Percentiles rank a stretch among this genome's conserved stretches.
phyloP scores from a whole-genome alignment of 2,888 invertebrate genomes.

The Morpho achilles region DNA sequence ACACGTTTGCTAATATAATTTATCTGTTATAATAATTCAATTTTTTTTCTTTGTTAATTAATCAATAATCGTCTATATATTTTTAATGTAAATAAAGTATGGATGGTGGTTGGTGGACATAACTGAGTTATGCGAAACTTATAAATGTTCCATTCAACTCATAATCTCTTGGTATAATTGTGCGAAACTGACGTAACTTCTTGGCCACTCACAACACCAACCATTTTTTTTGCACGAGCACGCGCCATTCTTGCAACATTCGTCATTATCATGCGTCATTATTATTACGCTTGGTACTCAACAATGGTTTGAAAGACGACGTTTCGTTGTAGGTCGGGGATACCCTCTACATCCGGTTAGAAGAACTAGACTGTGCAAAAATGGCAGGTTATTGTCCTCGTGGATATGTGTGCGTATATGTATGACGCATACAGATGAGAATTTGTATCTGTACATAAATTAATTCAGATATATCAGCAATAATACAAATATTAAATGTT shows the following conservation, averaged over 20 bases:
- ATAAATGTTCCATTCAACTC: slow-evolving; percentile 44
- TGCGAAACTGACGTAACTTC: slow-evolving; percentile 75
- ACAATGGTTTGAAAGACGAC: slow-evolving; percentile 55
- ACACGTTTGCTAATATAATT: slow-evolving; percentile 24
- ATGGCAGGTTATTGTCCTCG: slow-evolving; percentile 47
- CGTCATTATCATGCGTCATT: slow-evolving; percentile 63
- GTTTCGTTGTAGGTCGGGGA: slow-evolving; percentile 68
- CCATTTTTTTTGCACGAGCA: slow-evolving; percentile 51
- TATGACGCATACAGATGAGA: slow-evolving; percentile 3
- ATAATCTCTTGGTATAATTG: slow-evolving; percentile 69
- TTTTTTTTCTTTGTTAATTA: slow-evolving; percentile 13
- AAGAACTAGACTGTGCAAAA: slow-evolving; percentile 49
- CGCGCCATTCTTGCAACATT: slow-evolving; percentile 51
- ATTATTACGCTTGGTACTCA: slow-evolving; percentile 64
- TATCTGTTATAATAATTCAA: slow-evolving; percentile 23
- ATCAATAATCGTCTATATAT: no score
- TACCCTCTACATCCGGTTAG: slow-evolving; percentile 50
- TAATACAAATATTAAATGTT: no score
- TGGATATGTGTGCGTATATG: slow-evolving; percentile 22
- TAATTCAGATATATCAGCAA: no score
- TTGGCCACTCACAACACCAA: slow-evolving; percentile 46
- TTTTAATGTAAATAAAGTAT: not conserved
- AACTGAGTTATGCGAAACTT: slow-evolving; percentile 1
- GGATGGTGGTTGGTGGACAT: no score
- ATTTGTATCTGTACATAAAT: not conserved